Conservation (phyloP, 1,140 invertebrate species). For the Camponotus pennsylvanicus region DNA sequence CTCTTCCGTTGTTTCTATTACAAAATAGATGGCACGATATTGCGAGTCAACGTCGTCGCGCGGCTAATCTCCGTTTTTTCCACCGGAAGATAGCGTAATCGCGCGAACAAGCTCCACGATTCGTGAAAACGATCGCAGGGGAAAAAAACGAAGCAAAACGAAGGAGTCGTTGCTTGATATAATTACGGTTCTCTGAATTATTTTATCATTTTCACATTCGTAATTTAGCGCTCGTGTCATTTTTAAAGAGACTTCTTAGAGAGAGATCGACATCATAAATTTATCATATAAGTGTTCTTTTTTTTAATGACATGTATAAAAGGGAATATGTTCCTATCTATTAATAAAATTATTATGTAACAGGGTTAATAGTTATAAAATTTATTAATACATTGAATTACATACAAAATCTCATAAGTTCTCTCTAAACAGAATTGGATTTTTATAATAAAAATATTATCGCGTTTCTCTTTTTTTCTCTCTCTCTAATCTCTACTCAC, state of each 20-base stretch:
- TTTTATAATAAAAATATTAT: too few relatives aligned
- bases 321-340: background rate
- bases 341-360: background rate
- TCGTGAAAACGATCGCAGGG: constrained; percentile 27
- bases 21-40: constrained; percentile 85
- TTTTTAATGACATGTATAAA: background rate
- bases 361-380: background rate
- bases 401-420: background rate
- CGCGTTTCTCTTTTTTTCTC: too few relatives aligned
- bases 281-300: background rate
- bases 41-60: constrained; percentile 76
- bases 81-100: constrained; percentile 57
- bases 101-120: constrained; percentile 45
- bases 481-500: too few relatives aligned
- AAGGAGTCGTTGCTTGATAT: background rate
- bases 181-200: background rate
- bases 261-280: background rate
- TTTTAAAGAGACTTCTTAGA: background rate
- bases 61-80: constrained; percentile 73
- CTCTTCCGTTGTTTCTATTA: constrained; percentile 87
- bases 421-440: background rate
- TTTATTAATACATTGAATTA: background rate
- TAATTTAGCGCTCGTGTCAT: background rate
- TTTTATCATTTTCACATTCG: background rate
- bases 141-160: constrained; percentile 6